Conservation (phyloP, 2,888 invertebrate genomes). For the Tetropium fuscum region DNA sequence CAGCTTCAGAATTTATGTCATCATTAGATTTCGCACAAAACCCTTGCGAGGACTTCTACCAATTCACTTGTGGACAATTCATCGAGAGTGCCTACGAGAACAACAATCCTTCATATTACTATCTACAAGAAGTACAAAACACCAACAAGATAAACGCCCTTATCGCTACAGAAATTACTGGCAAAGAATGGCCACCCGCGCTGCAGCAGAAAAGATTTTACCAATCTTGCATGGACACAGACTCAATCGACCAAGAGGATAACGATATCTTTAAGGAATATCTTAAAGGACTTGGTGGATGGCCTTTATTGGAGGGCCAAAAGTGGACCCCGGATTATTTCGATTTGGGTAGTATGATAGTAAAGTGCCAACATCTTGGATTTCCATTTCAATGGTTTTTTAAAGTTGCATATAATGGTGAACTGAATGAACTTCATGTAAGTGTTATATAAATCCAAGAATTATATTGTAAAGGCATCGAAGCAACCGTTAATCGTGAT, state of each 20-base stretch:
- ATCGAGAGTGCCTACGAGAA: slow-evolving; percentile 33
- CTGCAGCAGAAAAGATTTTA: slow-evolving; percentile 33
- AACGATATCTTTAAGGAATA: slow-evolving; percentile 22
- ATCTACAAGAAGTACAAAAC: slow-evolving; percentile 29
- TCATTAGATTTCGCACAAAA: slow-evolving; percentile 76
- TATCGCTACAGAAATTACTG: slow-evolving; percentile 32
- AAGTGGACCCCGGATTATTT: slow-evolving; percentile 1
- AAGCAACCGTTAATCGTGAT: too few species aligned
- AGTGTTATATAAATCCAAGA: too few species aligned
- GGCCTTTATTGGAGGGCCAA: slow-evolving; percentile 29
- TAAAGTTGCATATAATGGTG: not conserved
- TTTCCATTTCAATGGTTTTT: slow-evolving; percentile 32
- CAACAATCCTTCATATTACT: slow-evolving; percentile 29
- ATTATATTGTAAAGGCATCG: too few species aligned
- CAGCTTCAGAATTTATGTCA: slow-evolving; percentile 76
- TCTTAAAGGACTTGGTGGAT: slow-evolving; percentile 31
- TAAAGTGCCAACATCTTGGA: slow-evolving; percentile 23
- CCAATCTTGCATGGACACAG: slow-evolving; percentile 35
- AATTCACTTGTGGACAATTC: slow-evolving; percentile 80
- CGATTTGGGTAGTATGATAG: slow-evolving; percentile 1
- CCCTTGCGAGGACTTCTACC: slow-evolving; percentile 83
- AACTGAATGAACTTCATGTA: slow-evolving; percentile 11
- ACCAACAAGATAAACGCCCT: slow-evolving; percentile 40
- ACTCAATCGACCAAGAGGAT: slow-evolving; percentile 35
- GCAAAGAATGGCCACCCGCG: slow-evolving; percentile 9